Evolutionary conservation across 2,113 vertebrate species (phyloP), one percentile per base, ranked within the genome.

Genomic region (Tupaia chinensis): DNA sequence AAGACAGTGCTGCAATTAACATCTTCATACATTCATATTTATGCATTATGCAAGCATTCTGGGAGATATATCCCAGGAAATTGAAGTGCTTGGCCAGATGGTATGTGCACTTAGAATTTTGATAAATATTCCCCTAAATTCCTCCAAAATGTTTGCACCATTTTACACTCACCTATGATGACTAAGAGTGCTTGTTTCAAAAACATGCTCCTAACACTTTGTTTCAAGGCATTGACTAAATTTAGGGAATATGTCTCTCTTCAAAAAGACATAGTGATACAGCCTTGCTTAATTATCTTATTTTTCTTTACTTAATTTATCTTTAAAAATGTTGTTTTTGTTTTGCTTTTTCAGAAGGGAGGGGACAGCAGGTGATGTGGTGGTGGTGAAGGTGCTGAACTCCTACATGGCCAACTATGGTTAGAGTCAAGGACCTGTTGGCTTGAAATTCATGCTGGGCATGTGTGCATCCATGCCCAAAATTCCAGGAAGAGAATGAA

Each of bases 71-170:
- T 2, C 65, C 16, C 70, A 63, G 17, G 70, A 89, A 60, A 32
- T 54, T 34, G 66, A 92, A 92, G 83, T 89, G 25, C n/a, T 88
- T 80, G 56, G 56, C 76, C 61, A 97, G 88, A 83, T 87, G 61
- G 27, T 79, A 32, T 60, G 19, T 83, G 69, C 53, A 79, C 90
- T 87, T 74, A 74, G 53, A 83, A 79, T 23, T 92, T 95, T 56
- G 54, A 81, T 74, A 83, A 85, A 58, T 90, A 95, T n/a, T 60
- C 29, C 72, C 23, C 1, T 83, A 95, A 93, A 89, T 69, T 72
- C 23, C 56, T 92, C 58, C 34, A 88, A 72, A 91, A 78, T 61
- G 17, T 85, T 81, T 91, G 44, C 78, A 54, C 14, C 63, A 58
- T 6, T 82, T 70, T 79, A 53, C 29, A 63, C 17, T 81, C 32